A percentile compares a stretch with the other conserved stretches of the same genome.
These are phyloP conservation scores for Rhyacophila evoluta DNA, from an alignment of 2,888 invertebrate genomes.

Conservation along the genomic window DNA sequence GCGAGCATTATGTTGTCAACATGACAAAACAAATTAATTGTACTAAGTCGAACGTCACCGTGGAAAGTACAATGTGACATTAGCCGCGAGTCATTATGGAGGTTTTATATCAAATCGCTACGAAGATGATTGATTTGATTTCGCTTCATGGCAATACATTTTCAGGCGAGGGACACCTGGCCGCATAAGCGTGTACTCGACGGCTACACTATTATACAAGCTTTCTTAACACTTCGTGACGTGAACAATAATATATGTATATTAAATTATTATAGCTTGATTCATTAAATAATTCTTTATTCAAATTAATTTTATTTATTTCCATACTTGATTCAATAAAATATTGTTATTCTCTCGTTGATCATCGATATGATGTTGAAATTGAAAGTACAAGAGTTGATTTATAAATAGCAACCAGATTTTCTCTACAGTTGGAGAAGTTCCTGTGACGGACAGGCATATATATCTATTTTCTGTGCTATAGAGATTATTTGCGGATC, in stretches of 20 bases:
- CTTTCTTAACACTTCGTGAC: background rate
- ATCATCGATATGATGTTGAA: too few species aligned
- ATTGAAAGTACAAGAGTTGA: too few species aligned
- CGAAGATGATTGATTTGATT: background rate
- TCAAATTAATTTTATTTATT: too few species aligned
- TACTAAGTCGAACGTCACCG: background rate
- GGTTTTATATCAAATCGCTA: constrained; percentile 18
- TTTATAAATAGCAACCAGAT: too few species aligned
- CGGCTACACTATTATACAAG: constrained; percentile 25
- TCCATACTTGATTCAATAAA: too few species aligned
- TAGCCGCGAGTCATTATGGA: constrained; percentile 9
- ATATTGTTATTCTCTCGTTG: too few species aligned
- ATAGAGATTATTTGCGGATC: too few species aligned
- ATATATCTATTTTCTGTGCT: too few species aligned
- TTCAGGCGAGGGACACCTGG: constrained; percentile 38
- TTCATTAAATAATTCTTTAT: too few species aligned
- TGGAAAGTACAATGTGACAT: constrained; percentile 1
- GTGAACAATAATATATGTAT: background rate
- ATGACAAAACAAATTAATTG: background rate
- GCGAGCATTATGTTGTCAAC: background rate
- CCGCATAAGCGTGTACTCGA: constrained; percentile 39
- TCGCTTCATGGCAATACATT: constrained; percentile 8
- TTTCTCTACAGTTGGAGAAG: too few species aligned
- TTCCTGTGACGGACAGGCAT: too few species aligned
- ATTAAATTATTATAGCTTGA: too few species aligned